These are phyloP conservation scores for Lithophane semibrunnea DNA, from an alignment of 2,888 invertebrate species.

Conservation along the genomic window DNA sequence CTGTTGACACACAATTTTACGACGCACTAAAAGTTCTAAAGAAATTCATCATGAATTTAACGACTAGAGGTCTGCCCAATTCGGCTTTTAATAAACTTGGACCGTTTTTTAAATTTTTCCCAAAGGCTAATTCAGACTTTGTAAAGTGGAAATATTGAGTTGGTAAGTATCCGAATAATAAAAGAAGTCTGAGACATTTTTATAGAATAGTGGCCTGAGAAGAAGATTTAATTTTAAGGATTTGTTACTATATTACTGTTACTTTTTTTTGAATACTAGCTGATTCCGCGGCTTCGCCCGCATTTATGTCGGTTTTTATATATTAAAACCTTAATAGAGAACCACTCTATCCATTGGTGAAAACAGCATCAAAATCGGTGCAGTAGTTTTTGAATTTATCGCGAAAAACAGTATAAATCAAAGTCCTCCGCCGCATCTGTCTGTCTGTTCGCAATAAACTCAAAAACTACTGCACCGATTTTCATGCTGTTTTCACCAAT, in stretches of 20 bases:
- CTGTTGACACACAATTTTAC: conserved; percentile 48
- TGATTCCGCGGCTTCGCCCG: no score
- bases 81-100: conserved; percentile 58
- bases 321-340: no score
- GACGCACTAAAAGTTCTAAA: conserved; percentile 37
- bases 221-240: conserved; percentile 33
- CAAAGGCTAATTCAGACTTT: conserved; percentile 62
- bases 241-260: conserved; percentile 22
- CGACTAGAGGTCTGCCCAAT: conserved; percentile 38
- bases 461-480: no score
- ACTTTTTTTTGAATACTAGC: conserved; percentile 8
- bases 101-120: conserved; percentile 47
- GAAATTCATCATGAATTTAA: conserved; percentile 57
- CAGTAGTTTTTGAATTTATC: no score
- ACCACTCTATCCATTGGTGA: no score
- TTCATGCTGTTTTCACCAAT: no score
- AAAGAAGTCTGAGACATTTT: conserved; percentile 55
- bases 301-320: no score
- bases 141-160: conserved; percentile 63
- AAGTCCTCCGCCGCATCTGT: no score
- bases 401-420: no score
- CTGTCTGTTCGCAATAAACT: no score
- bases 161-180: conserved; percentile 63
- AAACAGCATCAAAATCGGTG: no score
- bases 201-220: conserved; percentile 47